A percentile compares a stretch with the other conserved stretches of the same genome.
Evolutionary conservation across 2,113 vertebrate genomes (phyloP).

Genomic region (Sigmodon hispidus): DNA sequence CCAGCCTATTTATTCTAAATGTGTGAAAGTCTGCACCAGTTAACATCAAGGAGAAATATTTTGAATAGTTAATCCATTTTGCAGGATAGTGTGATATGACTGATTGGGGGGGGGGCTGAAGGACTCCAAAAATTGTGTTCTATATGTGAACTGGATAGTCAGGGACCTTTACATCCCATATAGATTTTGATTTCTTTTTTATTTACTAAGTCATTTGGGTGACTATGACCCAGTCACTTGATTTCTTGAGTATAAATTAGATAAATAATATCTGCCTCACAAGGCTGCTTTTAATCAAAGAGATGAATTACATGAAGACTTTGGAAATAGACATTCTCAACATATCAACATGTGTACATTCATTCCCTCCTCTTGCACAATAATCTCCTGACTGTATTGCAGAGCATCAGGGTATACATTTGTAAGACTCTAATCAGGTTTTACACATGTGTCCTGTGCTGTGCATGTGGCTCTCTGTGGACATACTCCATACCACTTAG

Average conservation of each 20-base stretch:
- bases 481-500: background rate
- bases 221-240: background rate
- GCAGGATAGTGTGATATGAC: background rate
- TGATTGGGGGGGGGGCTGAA: background rate
- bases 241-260: background rate
- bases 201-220: background rate
- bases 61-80: background rate
- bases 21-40: background rate
- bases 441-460: background rate
- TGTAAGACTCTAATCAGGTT: background rate
- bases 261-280: background rate
- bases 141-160: background rate
- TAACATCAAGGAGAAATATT: conserved; percentile 20
- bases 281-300: background rate
- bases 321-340: background rate
- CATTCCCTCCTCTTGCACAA: background rate
- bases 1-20: conserved; percentile 21
- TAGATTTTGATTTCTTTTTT: background rate
- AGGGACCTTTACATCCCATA: background rate
- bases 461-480: background rate
- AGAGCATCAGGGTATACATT: background rate
- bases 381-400: background rate
- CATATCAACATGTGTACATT: conserved; percentile 20
- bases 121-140: background rate
- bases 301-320: background rate